A percentile compares a stretch with the other conserved stretches of the same genome.
Evolutionary conservation across 2,797 vertebrate species (phyloP).

Genomic region (Cygnus olor): DNA sequence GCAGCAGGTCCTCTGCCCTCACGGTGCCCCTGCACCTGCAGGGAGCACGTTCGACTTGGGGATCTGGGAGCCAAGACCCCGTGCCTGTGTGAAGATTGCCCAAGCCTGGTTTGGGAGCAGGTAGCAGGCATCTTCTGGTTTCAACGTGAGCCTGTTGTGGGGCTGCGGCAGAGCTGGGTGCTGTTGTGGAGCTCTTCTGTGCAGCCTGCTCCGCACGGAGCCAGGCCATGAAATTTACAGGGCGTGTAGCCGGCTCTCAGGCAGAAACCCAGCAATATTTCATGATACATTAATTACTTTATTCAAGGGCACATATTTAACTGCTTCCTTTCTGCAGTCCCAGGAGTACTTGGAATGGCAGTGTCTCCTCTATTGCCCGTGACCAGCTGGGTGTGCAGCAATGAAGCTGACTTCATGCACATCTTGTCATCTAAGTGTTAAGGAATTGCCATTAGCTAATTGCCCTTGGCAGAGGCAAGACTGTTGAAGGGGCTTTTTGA

Average conservation of each 20-base stretch:
- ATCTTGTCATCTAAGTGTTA: background rate
- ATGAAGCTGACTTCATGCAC: background rate
- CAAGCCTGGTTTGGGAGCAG: background rate
- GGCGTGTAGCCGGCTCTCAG: background rate
- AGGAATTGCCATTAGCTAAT: background rate
- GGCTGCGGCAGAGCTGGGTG: background rate
- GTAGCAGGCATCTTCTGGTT: background rate
- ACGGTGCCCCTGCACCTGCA: too few species aligned
- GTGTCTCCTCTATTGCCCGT: background rate
- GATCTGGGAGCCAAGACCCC: background rate
- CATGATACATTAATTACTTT: background rate
- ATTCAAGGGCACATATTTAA: background rate
- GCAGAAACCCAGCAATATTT: background rate
- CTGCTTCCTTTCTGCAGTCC: background rate
- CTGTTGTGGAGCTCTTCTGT: background rate
- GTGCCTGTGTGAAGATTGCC: background rate
- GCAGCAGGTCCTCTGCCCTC: background rate
- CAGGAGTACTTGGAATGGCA: background rate
- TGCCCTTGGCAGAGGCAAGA: background rate
- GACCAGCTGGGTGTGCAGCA: background rate
- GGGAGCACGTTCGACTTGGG: too few species aligned
- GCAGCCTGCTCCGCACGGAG: accelerated
- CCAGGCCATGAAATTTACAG: background rate
- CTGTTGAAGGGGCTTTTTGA: background rate
- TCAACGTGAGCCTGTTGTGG: background rate